These are phyloP conservation scores for Cyphomyrus plagiostoma DNA, from an alignment of 2,113 vertebrate species.

Conservation along the genomic window DNA sequence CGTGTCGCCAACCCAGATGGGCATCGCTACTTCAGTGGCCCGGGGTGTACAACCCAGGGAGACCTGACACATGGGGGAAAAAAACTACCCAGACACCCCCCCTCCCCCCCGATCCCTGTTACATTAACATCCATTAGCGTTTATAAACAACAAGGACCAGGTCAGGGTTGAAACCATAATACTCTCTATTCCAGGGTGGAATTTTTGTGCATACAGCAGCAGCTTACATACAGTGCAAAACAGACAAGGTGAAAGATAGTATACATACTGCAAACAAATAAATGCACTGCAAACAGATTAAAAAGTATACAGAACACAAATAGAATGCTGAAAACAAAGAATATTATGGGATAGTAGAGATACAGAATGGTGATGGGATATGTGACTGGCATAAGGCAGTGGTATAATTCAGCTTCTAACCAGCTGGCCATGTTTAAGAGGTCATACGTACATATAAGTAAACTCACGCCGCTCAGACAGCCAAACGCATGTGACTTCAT, in stretches of 20 bases:
- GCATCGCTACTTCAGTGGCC: neutral
- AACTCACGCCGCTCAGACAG: neutral
- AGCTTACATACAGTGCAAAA: neutral
- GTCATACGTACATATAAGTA: neutral
- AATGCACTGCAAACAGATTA: neutral
- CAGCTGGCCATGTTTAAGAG: neutral
- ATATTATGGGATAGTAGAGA: neutral
- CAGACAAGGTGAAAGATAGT: neutral
- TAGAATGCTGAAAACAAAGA: neutral
- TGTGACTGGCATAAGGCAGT: neutral
- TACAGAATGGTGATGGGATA: neutral
- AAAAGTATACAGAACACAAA: neutral
- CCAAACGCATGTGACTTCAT: neutral
- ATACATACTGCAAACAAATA: neutral
- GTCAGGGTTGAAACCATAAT: neutral
- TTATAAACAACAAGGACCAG: neutral
- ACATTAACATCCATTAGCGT: neutral
- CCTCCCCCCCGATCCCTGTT: neutral
- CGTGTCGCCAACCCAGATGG: neutral
- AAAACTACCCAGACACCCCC: neutral
- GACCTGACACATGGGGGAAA: neutral
- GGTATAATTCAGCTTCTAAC: neutral
- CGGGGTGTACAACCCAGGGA: neutral
- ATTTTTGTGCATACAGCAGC: neutral
- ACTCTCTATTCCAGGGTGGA: neutral